phyloP scores from a whole-genome alignment of 2,113 vertebrate species.

The Phyllostomus discolor region DNA sequence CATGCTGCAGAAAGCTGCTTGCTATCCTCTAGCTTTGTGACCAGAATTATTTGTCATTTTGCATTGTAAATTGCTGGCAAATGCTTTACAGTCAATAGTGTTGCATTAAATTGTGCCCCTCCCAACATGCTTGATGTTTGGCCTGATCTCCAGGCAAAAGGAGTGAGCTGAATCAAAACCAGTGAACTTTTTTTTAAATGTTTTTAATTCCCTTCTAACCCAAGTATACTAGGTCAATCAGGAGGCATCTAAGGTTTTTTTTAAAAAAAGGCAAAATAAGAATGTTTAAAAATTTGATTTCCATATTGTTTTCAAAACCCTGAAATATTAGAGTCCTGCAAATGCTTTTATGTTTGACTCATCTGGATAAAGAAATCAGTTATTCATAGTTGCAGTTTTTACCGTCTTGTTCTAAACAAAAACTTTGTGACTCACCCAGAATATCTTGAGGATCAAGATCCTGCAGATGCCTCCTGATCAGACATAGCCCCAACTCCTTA shows the following conservation, averaged over 20 bases:
- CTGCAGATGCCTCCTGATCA: conserved; percentile 83
- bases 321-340: conserved; percentile 52
- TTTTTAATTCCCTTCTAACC: conserved; percentile 82
- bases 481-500: conserved; percentile 70
- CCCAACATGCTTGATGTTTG: conserved; percentile 90
- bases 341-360: conserved; percentile 50
- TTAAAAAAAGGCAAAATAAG: not conserved
- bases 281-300: not conserved
- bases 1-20: conserved; percentile 73
- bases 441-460: conserved; percentile 59
- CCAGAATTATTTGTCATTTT: conserved; percentile 72
- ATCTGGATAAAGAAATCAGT: conserved; percentile 54
- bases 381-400: conserved; percentile 58
- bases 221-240: conserved; percentile 76
- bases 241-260: conserved; percentile 75
- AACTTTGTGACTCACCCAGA: conserved; percentile 37
- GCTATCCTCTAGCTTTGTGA: conserved; percentile 61
- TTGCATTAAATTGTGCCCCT: conserved; percentile 88
- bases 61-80: conserved; percentile 76
- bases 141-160: conserved; percentile 90
- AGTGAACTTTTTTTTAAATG: conserved; percentile 78
- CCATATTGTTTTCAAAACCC: conserved; percentile 67
- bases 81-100: conserved; percentile 76
- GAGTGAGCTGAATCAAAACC: conserved; percentile 84
- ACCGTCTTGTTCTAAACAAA: conserved; percentile 49